A percentile compares a stretch with the other conserved stretches of the same genome.
These are phyloP conservation scores for Plagodis pulveraria DNA, from an alignment of 2,888 invertebrate genomes.

Conservation along the genomic window DNA sequence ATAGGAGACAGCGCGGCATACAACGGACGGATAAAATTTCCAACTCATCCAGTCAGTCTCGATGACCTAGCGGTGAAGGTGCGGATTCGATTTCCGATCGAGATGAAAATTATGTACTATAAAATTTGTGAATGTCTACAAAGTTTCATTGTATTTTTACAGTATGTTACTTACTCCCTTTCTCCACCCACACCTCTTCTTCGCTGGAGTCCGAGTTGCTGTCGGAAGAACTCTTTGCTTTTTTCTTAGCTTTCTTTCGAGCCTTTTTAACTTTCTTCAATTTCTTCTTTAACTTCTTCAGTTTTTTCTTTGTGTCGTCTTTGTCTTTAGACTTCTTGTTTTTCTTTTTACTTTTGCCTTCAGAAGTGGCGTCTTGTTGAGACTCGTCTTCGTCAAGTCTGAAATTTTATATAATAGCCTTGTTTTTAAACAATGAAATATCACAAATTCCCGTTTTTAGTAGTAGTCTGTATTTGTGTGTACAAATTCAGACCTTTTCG, in stretches of 20 bases:
- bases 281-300: constrained; percentile 83
- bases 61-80: too few relatives aligned
- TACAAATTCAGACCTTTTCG: too few relatives aligned
- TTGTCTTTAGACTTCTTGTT: constrained; percentile 74
- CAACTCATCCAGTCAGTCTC: too few relatives aligned
- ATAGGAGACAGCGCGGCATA: too few relatives aligned
- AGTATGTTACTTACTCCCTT: constrained; percentile 73
- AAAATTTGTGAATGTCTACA: background rate
- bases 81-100: too few relatives aligned
- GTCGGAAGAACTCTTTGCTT: constrained; percentile 68
- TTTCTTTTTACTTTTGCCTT: constrained; percentile 77
- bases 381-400: constrained; percentile 79
- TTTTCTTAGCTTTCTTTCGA: constrained; percentile 80
- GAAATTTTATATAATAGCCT: constrained; percentile 8
- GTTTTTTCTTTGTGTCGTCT: constrained; percentile 83
- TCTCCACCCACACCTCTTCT: constrained; percentile 89
- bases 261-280: constrained; percentile 82
- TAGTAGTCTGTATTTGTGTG: too few relatives aligned
- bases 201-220: constrained; percentile 70
- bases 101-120: too few relatives aligned
- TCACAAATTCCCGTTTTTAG: too few relatives aligned
- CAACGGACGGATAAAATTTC: too few relatives aligned
- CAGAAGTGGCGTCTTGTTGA: constrained; percentile 56
- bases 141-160: background rate
- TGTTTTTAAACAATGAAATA: too few relatives aligned